A percentile compares a stretch with the other conserved stretches of the same genome.
phyloP scores from a whole-genome alignment of 2,113 vertebrate genomes.

The Pluvianellus socialis region DNA sequence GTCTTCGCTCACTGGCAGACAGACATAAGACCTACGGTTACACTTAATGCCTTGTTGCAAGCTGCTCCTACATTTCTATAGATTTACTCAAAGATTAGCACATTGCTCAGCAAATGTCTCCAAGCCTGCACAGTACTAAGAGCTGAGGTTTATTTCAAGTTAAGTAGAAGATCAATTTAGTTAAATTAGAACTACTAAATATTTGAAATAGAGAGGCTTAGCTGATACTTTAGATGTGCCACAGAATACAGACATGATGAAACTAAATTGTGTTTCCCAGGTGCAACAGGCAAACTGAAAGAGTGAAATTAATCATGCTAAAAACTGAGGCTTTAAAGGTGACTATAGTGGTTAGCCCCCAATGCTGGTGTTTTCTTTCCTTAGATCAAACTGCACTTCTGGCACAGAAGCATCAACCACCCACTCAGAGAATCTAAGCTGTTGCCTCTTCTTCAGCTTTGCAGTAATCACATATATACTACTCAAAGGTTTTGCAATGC shows the following conservation, averaged over 20 bases:
- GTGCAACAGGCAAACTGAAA: neutral
- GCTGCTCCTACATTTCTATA: neutral
- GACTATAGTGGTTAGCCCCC: neutral
- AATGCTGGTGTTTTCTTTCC: neutral
- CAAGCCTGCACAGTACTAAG: neutral
- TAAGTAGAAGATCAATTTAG: neutral
- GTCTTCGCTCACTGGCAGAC: neutral
- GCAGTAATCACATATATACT: neutral
- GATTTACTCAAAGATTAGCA: neutral
- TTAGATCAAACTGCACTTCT: neutral
- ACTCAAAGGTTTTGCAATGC: neutral
- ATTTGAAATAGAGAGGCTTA: neutral
- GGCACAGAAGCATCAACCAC: neutral
- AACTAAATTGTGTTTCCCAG: neutral
- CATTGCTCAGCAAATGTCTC: neutral
- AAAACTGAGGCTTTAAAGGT: neutral
- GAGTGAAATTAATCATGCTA: neutral
- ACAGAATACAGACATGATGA: neutral
- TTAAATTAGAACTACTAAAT: neutral
- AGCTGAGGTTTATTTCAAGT: neutral
- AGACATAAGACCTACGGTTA: neutral
- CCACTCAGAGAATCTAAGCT: neutral
- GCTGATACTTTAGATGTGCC: neutral
- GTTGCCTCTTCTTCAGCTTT: neutral
- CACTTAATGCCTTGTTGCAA: neutral